Conservation (phyloP, 2,113 vertebrate genomes). For the Perca schrenkii region DNA sequence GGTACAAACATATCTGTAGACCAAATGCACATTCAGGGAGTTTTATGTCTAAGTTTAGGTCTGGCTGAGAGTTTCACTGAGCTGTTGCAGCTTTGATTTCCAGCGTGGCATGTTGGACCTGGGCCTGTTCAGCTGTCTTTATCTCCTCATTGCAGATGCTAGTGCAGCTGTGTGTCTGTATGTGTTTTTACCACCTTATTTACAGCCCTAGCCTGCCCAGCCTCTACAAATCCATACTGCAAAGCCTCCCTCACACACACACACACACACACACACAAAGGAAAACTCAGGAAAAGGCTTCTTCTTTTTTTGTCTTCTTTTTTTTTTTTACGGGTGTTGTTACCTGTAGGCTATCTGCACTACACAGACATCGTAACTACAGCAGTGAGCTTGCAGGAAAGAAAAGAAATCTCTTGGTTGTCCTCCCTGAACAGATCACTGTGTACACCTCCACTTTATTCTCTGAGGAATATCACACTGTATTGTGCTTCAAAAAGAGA, state of each 20-base stretch:
- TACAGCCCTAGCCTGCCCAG: slow-evolving; percentile 55
- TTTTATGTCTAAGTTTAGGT: slow-evolving; percentile 38
- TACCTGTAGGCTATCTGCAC: slow-evolving; percentile 77
- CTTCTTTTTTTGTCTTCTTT: not conserved
- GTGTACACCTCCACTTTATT: slow-evolving; percentile 60
- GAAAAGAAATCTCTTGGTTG: slow-evolving; percentile 64
- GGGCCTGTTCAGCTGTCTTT: slow-evolving; percentile 61
- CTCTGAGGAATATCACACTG: slow-evolving; percentile 65
- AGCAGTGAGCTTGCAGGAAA: slow-evolving; percentile 53
- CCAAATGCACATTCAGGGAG: not conserved
- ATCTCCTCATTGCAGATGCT: slow-evolving; percentile 74
- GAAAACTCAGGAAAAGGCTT: slow-evolving; percentile 40
- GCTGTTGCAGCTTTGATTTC: slow-evolving; percentile 60
- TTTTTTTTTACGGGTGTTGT: slow-evolving; percentile 52
- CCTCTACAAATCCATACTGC: slow-evolving; percentile 71
- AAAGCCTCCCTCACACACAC: slow-evolving; percentile 51
- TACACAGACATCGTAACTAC: slow-evolving; percentile 67
- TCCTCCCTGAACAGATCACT: slow-evolving; percentile 64
- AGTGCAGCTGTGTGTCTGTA: slow-evolving; percentile 67
- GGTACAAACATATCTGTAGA: not conserved
- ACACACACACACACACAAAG: slow-evolving; percentile 37
- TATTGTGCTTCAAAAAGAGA: slow-evolving; percentile 69
- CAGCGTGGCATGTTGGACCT: slow-evolving; percentile 58
- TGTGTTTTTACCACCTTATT: slow-evolving; percentile 68
- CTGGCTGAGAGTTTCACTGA: slow-evolving; percentile 40